Evolutionary conservation across 2,797 vertebrate genomes (phyloP).

Genomic region (Hyperoplus immaculatus): DNA sequence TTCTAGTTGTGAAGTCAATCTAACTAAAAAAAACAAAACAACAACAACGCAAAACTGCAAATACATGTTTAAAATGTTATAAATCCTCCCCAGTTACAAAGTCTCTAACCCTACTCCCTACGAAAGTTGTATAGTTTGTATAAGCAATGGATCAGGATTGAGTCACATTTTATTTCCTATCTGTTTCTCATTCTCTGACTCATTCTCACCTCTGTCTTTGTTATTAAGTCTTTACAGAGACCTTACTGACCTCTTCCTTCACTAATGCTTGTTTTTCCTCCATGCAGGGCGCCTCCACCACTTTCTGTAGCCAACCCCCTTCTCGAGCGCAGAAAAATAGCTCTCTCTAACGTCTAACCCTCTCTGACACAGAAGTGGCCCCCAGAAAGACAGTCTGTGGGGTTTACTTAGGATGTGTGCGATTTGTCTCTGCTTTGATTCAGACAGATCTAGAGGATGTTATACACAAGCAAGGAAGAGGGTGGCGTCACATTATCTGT

Average conservation of each 20-base stretch:
- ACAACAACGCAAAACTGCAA: background rate
- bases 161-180: constrained; percentile 14
- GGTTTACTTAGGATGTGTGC: constrained; percentile 55
- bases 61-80: background rate
- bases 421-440: constrained; percentile 51
- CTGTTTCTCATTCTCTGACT: constrained; percentile 39
- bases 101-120: background rate
- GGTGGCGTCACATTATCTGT: constrained; percentile 54
- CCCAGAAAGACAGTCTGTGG: constrained; percentile 26
- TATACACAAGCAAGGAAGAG: constrained; percentile 52
- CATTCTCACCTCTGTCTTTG: constrained; percentile 52
- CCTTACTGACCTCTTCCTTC: constrained; percentile 30
- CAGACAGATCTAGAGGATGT: constrained; percentile 53
- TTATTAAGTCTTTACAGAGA: constrained; percentile 32
- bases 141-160: constrained; percentile 15
- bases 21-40: background rate
- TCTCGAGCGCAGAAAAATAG: constrained; percentile 16
- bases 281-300: background rate
- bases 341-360: background rate
- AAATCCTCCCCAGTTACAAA: background rate
- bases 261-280: constrained; percentile 33
- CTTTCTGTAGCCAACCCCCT: constrained; percentile 16
- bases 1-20: background rate
- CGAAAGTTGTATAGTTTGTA: constrained; percentile 3
- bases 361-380: constrained; percentile 11